Evolutionary conservation across 2,113 vertebrate species (phyloP).

Genomic region (Ahaetulla prasina): DNA sequence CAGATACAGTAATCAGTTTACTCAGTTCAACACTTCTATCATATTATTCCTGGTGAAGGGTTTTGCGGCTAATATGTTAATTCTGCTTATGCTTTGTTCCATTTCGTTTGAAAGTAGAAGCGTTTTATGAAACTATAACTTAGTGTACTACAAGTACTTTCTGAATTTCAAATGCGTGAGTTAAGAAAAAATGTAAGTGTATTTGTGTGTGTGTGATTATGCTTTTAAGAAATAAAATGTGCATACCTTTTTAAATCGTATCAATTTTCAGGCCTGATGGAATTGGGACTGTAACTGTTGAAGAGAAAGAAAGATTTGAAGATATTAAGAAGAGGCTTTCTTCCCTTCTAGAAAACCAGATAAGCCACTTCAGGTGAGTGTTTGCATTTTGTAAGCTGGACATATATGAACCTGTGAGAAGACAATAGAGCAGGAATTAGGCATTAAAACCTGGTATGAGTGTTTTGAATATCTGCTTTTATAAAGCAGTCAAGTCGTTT

Average conservation of each 20-base stretch:
- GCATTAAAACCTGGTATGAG: neutral
- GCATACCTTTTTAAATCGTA: neutral
- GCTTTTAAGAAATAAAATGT: neutral
- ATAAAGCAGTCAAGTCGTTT: neutral
- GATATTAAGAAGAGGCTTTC: constrained; percentile 84
- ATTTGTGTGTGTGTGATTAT: neutral
- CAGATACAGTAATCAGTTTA: neutral
- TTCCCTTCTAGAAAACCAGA: constrained; percentile 87
- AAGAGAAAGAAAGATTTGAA: constrained; percentile 89
- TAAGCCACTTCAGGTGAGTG: constrained; percentile 91
- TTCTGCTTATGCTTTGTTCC: neutral
- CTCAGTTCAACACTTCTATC: neutral
- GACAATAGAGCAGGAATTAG: neutral
- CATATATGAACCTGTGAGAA: neutral
- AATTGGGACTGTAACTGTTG: constrained; percentile 88
- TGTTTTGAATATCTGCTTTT: neutral
- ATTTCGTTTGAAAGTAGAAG: neutral
- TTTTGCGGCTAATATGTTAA: neutral
- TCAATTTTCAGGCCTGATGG: constrained; percentile 85
- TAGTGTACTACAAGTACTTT: neutral
- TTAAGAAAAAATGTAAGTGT: neutral
- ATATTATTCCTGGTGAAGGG: neutral
- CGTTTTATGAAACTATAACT: neutral
- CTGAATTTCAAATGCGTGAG: neutral
- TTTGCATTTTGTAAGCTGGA: neutral